These are phyloP conservation scores for Macrosiphum euphorbiae DNA, from an alignment of 2,888 invertebrate species.

Conservation along the genomic window DNA sequence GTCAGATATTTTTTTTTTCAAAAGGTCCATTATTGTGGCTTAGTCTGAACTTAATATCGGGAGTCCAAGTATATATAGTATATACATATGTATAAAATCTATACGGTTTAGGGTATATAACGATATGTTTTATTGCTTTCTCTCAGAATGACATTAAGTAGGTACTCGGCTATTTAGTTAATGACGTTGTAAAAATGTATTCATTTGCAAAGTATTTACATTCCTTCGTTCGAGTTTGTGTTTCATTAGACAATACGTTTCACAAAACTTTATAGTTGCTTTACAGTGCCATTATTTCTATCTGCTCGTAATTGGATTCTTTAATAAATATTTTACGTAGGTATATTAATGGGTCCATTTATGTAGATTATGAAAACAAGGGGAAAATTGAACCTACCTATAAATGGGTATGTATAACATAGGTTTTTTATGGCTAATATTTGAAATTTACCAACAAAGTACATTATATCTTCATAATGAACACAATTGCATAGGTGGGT, in stretches of 20 bases:
- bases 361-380: not conserved
- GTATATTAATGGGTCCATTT: not conserved
- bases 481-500: not conserved
- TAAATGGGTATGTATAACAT: not conserved
- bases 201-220: conserved; percentile 31
- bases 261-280: not conserved
- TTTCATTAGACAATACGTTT: conserved; percentile 13
- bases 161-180: conserved; percentile 27
- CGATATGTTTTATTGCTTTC: not conserved
- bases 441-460: not conserved
- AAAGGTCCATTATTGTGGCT: not conserved
- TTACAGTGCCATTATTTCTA: not conserved
- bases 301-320: not conserved
- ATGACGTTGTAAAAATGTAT: conserved; percentile 17
- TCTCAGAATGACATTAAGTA: not conserved
- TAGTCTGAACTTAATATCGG: not conserved
- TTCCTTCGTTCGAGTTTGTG: conserved; percentile 15
- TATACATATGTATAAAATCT: not conserved
- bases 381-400: not conserved
- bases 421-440: not conserved
- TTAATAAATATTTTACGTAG: not conserved
- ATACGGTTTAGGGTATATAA: not conserved
- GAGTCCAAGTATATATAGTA: not conserved
- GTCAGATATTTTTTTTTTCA: not conserved
- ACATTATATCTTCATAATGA: not conserved